Base-by-base conservation (phyloP, 1,140 invertebrate species). In the Dendrolimus kikuchii region DNA sequence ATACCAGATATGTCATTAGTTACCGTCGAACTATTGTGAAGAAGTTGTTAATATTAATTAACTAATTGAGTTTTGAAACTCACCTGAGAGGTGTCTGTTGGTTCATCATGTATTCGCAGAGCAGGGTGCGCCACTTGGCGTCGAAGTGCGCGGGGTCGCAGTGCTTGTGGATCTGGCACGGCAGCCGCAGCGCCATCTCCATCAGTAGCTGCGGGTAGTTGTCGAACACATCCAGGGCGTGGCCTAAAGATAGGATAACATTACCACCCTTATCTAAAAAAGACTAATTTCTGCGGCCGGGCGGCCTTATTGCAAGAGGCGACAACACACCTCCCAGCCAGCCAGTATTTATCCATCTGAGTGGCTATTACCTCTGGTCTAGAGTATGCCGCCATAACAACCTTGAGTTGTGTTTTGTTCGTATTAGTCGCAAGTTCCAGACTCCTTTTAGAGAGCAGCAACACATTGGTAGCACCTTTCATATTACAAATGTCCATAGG, bases 31-130 rank as follows among this genome's bases (percentile, higher is more conserved):
- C 45, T 23, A 23, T 23, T 23, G 6, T 2, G 3, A 42, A 42
- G 41, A 42, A 42, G 41, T 7, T 42, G 2, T 7, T 3, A 42
- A 42, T 42, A 42, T 42, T 2, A 7, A 10, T 5, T 49, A 6
- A n/a, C 0, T 0, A 49, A 49, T 39, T 2, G 39, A 7, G n/a
- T 45, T 23, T 38, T 37, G 23, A 37, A 23, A 59, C 36, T 46
- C 68, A 84, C 83, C 83, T 75, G 46, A 95, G 90, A 5, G 94
- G 91, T 60, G 93, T 95, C 84, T 96, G 91, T 73, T 93, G 91
- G 7, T 95, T 94, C 94, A 99, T 97, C 95, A 99, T 97, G 73
- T 98, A 99, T 77, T 99, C 97, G 80, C 97, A 98, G 1, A 99
- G 80, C 2, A 88, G 77, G 51, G 71, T 83, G 66, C 71, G 88